Conservation (phyloP, 2,113 vertebrate species). For the Jacana jacana region DNA sequence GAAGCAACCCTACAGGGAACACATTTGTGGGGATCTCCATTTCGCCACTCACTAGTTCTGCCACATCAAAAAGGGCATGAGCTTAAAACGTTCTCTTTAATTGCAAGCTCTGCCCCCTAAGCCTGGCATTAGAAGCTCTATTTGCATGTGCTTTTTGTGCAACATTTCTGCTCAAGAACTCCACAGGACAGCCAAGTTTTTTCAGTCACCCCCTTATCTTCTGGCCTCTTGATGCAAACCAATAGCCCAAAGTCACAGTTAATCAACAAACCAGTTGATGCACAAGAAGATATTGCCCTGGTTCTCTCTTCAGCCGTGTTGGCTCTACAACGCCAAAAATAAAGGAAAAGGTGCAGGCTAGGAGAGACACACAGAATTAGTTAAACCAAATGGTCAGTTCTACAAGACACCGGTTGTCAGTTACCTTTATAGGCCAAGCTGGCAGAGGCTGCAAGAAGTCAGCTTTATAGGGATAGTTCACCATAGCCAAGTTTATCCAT, state of each 20-base stretch:
- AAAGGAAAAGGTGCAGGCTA: background rate
- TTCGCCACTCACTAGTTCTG: background rate
- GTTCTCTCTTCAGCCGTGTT: background rate
- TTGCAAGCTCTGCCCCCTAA: background rate
- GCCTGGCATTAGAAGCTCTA: background rate
- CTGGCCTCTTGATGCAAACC: background rate
- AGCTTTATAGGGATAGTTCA: slow-evolving; percentile 91
- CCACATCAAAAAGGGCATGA: background rate
- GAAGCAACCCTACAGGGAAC: background rate
- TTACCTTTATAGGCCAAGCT: slow-evolving; percentile 92
- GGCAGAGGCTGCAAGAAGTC: slow-evolving; percentile 92
- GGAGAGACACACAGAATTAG: background rate
- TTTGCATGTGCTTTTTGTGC: background rate
- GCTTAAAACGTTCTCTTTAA: background rate
- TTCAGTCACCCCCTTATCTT: background rate
- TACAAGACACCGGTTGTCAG: background rate
- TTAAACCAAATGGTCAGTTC: background rate
- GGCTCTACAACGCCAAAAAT: background rate
- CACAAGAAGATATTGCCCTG: background rate
- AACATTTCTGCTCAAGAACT: background rate
- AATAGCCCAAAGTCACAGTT: background rate
- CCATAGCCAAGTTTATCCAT: slow-evolving; percentile 95
- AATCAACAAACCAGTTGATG: background rate
- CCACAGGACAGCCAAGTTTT: background rate
- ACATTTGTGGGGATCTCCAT: background rate